A percentile compares a stretch with the other conserved stretches of the same genome.
phyloP scores from a whole-genome alignment of 2,113 vertebrate genomes.

The Oceanodroma tethys region DNA sequence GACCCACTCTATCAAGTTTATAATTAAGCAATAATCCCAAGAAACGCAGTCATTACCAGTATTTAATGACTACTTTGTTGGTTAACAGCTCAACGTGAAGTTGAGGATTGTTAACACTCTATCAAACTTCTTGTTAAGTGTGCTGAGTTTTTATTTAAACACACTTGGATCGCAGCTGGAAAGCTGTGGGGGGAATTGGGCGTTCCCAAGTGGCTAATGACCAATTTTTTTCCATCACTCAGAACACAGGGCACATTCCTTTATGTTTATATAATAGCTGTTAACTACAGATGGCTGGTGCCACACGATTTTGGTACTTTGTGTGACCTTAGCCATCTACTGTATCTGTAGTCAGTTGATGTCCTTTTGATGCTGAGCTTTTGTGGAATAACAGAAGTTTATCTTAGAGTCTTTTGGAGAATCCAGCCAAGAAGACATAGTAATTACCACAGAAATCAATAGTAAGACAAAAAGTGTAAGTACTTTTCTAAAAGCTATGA shows the following conservation, averaged over 20 bases:
- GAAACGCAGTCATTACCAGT: slow-evolving; percentile 67
- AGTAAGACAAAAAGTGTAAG: not conserved
- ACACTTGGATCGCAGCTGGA: slow-evolving; percentile 73
- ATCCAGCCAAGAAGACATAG: not conserved
- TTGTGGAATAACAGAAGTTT: not conserved
- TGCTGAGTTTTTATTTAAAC: slow-evolving; percentile 71
- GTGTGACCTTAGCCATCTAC: not conserved
- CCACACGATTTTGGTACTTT: slow-evolving; percentile 56
- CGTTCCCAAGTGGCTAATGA: slow-evolving; percentile 66
- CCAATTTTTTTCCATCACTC: slow-evolving; percentile 59
- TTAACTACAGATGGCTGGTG: slow-evolving; percentile 71
- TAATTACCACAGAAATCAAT: not conserved
- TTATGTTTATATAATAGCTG: slow-evolving; percentile 70
- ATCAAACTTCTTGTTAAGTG: slow-evolving; percentile 81
- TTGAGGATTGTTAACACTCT: slow-evolving; percentile 80
- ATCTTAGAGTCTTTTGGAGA: not conserved
- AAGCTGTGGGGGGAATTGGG: slow-evolving; percentile 55
- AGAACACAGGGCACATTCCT: slow-evolving; percentile 68
- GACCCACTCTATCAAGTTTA: slow-evolving; percentile 17
- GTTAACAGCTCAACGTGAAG: slow-evolving; percentile 78
- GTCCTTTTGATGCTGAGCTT: not conserved
- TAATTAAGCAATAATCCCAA: slow-evolving; percentile 73
- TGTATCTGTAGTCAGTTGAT: not conserved
- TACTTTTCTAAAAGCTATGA: not conserved
- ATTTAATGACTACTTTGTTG: slow-evolving; percentile 80